Conservation (phyloP, 92 coral and sea anemone species). For the Pocillopora meandrina region DNA sequence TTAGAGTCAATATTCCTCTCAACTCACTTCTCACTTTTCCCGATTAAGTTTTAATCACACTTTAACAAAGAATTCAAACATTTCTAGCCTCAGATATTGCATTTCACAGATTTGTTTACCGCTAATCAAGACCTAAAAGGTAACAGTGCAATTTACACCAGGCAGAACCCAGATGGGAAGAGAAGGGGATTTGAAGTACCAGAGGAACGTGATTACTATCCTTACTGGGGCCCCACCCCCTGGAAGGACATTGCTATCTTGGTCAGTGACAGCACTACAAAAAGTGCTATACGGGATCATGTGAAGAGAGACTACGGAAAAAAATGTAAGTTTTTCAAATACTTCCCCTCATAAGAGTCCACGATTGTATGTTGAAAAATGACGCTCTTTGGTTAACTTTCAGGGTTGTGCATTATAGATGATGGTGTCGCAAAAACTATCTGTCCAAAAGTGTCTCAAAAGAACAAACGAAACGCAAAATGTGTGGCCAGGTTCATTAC, state of each 20-base stretch:
- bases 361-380: too few relatives aligned
- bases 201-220: slow-evolving; percentile 49
- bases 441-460: slow-evolving; percentile 15
- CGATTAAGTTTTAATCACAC: background rate
- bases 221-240: slow-evolving; percentile 26
- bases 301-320: slow-evolving; percentile 17
- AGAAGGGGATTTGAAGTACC: slow-evolving; percentile 37
- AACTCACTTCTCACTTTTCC: background rate
- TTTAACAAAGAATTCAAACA: background rate
- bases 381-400: too few relatives aligned
- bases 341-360: too few relatives aligned
- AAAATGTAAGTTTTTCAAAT: too few relatives aligned
- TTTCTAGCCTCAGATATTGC: background rate
- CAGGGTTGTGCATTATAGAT: too few relatives aligned
- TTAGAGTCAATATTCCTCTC: background rate
- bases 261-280: slow-evolving; percentile 26
- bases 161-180: slow-evolving; percentile 36
- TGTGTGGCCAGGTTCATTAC: slow-evolving; percentile 3
- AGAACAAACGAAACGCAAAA: background rate
- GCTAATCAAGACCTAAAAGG: slow-evolving; percentile 25
- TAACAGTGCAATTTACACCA: slow-evolving; percentile 26
- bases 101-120: slow-evolving; percentile 38
- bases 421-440: background rate
- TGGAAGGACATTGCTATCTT: slow-evolving; percentile 40
- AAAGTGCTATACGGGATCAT: background rate